Conservation (phyloP, 2,888 invertebrate species). For the Papilio elwesi region DNA sequence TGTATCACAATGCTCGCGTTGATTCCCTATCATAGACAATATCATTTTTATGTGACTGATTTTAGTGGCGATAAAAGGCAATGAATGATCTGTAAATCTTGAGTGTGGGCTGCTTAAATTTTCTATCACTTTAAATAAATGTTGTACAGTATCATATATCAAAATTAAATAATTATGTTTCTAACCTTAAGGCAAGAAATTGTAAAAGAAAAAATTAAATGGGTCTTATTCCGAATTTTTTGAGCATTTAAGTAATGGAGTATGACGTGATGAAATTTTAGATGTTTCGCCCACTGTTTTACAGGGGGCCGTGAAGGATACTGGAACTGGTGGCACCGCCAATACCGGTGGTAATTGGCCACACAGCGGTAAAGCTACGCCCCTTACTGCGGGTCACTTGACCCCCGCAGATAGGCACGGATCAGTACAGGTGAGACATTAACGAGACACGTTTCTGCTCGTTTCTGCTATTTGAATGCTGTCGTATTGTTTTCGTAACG, state of each 20-base stretch:
- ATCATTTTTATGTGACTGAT: neutral
- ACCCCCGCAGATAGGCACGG: slow-evolving; percentile 98
- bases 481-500: too few species aligned
- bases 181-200: too few species aligned
- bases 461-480: too few species aligned
- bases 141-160: too few species aligned
- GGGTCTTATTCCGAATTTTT: too few species aligned
- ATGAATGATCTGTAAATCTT: neutral
- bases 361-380: slow-evolving; percentile 92
- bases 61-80: neutral
- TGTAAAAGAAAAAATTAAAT: too few species aligned
- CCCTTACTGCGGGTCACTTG: slow-evolving; percentile 91
- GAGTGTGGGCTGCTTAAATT: too few species aligned
- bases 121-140: too few species aligned
- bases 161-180: too few species aligned
- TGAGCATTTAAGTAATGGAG: neutral
- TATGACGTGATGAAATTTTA: neutral
- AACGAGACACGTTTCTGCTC: neutral
- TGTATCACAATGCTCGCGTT: neutral
- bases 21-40: neutral
- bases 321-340: slow-evolving; percentile 84
- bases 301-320: slow-evolving; percentile 72
- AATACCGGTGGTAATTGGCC: slow-evolving; percentile 90
- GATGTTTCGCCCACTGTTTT: slow-evolving; percentile 20
- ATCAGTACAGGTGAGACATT: slow-evolving; percentile 92